A percentile compares a stretch with the other conserved stretches of the same genome.
Evolutionary conservation across 2,113 vertebrate genomes (phyloP).

Genomic region (Anarrhichthys ocellatus): DNA sequence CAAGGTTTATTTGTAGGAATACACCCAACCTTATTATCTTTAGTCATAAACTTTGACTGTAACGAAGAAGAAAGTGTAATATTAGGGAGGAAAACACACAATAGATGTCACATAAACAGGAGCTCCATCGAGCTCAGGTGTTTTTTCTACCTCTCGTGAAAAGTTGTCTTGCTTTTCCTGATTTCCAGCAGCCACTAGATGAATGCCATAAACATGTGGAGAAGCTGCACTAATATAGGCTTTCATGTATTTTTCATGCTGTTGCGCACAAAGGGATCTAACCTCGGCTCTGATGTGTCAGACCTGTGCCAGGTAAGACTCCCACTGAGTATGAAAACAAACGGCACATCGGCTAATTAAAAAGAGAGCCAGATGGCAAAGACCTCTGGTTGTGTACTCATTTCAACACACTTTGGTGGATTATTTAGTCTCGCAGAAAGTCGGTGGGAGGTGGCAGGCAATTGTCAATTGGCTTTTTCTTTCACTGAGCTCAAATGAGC

Average conservation of each 20-base stretch:
- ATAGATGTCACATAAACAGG: not conserved
- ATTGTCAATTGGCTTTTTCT: not conserved
- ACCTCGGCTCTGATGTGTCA: constrained; percentile 50
- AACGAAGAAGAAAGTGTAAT: not conserved
- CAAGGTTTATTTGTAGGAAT: not conserved
- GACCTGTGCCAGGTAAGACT: constrained; percentile 18
- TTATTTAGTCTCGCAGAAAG: not conserved
- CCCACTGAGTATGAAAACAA: constrained; percentile 32
- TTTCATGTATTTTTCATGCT: constrained; percentile 16
- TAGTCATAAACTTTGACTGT: not conserved
- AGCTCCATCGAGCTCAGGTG: not conserved
- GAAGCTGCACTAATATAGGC: constrained; percentile 6
- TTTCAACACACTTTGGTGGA: not conserved
- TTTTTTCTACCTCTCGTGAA: not conserved
- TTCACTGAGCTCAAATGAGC: not conserved
- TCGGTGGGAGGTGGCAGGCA: not conserved
- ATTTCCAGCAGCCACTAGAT: not conserved
- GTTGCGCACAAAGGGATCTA: constrained; percentile 32
- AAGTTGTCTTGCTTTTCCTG: not conserved
- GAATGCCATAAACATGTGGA: constrained; percentile 10
- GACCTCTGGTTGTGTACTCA: constrained; percentile 24
- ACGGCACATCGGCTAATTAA: constrained; percentile 42
- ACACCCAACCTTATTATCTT: no score
- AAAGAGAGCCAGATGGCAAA: constrained; percentile 43
- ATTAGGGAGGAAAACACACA: not conserved